These are phyloP conservation scores for Holothuria scabra DNA, from an alignment of 53 echinoderm and acorn worm species.

Conservation along the genomic window DNA sequence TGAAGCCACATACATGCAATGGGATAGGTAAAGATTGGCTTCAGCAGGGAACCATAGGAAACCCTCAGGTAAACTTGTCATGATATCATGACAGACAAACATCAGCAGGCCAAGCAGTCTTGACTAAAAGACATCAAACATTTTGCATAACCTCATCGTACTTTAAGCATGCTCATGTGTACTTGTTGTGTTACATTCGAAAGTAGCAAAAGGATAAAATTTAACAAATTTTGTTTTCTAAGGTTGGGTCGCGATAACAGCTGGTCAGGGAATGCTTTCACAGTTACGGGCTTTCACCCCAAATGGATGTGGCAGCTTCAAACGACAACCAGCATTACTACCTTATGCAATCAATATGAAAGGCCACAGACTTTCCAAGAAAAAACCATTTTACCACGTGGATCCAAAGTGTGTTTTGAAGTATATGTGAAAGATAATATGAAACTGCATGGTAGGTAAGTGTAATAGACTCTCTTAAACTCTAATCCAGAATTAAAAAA, in stretches of 20 bases:
- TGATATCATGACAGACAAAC: no score
- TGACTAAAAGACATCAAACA: no score
- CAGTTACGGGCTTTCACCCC: constrained; percentile 83
- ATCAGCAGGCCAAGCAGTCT: no score
- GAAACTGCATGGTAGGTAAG: no score
- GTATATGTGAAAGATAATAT: not conserved
- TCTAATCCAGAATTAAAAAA: no score
- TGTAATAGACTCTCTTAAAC: no score
- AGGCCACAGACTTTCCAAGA: constrained; percentile 64
- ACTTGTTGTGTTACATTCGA: not conserved
- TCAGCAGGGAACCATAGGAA: no score
- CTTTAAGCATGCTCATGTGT: not conserved
- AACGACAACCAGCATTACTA: constrained; percentile 77
- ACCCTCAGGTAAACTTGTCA: no score
- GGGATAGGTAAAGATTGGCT: no score
- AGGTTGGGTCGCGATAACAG: constrained; percentile 94
- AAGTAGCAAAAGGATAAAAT: no score
- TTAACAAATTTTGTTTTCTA: not conserved
- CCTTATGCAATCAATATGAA: constrained; percentile 80
- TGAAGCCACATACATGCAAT: no score
- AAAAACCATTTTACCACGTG: constrained; percentile 67
- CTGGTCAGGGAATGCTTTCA: constrained; percentile 66
- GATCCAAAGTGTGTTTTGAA: constrained; percentile 21
- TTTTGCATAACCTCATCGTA: no score
- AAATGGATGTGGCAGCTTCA: constrained; percentile 77